Evolutionary conservation across 2,888 invertebrate genomes (phyloP).

Genomic region (Trissolcus japonicus): DNA sequence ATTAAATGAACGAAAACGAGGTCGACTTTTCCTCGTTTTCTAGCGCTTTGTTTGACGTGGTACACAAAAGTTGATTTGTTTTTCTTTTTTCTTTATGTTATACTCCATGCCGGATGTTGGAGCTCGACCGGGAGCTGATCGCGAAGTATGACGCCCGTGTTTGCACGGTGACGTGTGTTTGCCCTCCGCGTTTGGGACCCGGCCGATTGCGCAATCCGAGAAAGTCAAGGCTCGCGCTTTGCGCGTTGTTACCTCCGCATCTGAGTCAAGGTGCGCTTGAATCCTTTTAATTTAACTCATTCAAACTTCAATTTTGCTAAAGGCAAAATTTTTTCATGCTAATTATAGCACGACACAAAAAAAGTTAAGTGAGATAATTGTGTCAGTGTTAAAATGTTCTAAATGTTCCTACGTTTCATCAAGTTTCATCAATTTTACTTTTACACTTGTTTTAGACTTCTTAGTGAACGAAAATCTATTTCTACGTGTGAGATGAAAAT

Average conservation of each 20-base stretch:
- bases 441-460: too few species aligned
- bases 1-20: constrained; percentile 18
- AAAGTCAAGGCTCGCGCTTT: constrained; percentile 57
- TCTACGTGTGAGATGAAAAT: too few species aligned
- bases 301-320: neutral
- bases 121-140: constrained; percentile 23
- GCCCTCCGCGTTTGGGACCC: constrained; percentile 57
- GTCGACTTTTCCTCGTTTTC: constrained; percentile 40
- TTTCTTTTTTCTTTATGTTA: neutral
- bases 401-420: too few species aligned
- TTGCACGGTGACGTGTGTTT: constrained; percentile 53
- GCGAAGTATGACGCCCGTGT: constrained; percentile 36
- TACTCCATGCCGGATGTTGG: constrained; percentile 19
- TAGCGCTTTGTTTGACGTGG: constrained; percentile 14
- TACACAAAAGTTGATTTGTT: constrained; percentile 33
- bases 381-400: too few species aligned
- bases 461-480: too few species aligned
- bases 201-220: constrained; percentile 53
- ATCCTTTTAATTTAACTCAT: constrained; percentile 37
- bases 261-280: constrained; percentile 50
- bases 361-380: too few species aligned
- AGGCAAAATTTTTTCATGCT: too few species aligned
- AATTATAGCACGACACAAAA: too few species aligned
- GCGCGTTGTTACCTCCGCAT: constrained; percentile 27
- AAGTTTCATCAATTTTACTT: too few species aligned